A percentile compares a stretch with the other conserved stretches of the same genome.
phyloP scores from a whole-genome alignment of 2,113 vertebrate genomes.

The Crotalus viridis region DNA sequence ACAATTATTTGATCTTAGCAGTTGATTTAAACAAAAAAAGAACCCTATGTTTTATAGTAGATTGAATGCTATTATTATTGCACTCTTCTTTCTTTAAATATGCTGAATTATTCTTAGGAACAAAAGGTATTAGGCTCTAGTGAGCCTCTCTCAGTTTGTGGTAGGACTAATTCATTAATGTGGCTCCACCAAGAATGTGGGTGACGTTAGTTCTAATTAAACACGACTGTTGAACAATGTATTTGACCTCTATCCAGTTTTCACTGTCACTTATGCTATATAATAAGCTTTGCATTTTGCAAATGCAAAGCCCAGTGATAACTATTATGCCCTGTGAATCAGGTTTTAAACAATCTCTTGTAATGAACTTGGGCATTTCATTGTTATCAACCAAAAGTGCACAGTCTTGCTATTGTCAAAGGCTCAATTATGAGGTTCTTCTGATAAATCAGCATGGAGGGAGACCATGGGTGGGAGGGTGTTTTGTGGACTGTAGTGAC shows the following conservation, averaged over 20 bases:
- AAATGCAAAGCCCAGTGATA: background rate
- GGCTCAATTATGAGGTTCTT: constrained; percentile 72
- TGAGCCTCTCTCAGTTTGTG: constrained; percentile 75
- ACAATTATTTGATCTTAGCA: background rate
- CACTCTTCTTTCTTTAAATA: constrained; percentile 69
- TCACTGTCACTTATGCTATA: constrained; percentile 73
- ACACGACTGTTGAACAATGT: constrained; percentile 77
- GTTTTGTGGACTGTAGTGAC: constrained; percentile 50
- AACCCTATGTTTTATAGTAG: constrained; percentile 8
- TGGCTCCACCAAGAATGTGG: constrained; percentile 74
- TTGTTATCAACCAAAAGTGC: constrained; percentile 71
- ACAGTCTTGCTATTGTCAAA: constrained; percentile 70
- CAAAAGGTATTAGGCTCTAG: constrained; percentile 74
- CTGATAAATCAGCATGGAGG: constrained; percentile 57
- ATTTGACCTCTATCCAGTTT: constrained; percentile 69
- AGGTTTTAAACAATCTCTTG: constrained; percentile 71
- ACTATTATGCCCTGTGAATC: constrained; percentile 73
- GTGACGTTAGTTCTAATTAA: constrained; percentile 75
- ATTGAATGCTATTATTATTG: constrained; percentile 16
- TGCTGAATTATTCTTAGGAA: constrained; percentile 71
- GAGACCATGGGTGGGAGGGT: background rate
- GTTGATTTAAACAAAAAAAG: constrained; percentile 34
- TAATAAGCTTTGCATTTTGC: constrained; percentile 70
- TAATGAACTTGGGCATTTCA: constrained; percentile 80
- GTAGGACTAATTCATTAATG: constrained; percentile 81